Evolutionary conservation across 2,113 vertebrate genomes (phyloP).

Genomic region (Gallinago paraguaiae): DNA sequence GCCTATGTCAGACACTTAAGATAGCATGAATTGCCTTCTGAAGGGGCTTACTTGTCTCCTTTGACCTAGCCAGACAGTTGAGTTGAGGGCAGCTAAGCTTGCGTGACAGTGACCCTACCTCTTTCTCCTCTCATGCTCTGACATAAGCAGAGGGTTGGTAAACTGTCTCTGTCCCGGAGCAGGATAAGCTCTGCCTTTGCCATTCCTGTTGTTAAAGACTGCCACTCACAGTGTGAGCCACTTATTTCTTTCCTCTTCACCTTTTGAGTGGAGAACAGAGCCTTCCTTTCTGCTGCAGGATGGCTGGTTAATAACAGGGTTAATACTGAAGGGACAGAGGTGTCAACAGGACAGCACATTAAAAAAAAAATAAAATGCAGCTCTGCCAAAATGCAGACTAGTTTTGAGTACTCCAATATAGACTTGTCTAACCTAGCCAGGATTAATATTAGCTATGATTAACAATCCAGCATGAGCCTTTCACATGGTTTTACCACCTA

Average conservation of each 20-base stretch:
- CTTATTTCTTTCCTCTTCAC: not conserved
- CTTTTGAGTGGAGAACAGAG: not conserved
- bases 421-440: not conserved
- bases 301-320: not conserved
- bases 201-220: not conserved
- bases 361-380: not conserved
- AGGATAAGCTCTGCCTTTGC: not conserved
- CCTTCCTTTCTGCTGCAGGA: not conserved
- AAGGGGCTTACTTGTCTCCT: not conserved
- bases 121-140: not conserved
- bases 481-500: not conserved
- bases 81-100: not conserved
- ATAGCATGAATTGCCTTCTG: not conserved
- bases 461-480: not conserved
- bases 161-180: not conserved
- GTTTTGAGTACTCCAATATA: not conserved
- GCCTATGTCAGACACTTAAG: not conserved
- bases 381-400: not conserved
- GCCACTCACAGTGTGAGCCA: not conserved
- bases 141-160: not conserved
- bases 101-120: not conserved
- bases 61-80: not conserved
- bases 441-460: not conserved
- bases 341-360: not conserved
- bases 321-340: not conserved